Percentiles rank a stretch among this genome's conserved stretches.
These are phyloP conservation scores for Eupelmus urozonus DNA, from an alignment of 2,888 invertebrate genomes.

Conservation along the genomic window DNA sequence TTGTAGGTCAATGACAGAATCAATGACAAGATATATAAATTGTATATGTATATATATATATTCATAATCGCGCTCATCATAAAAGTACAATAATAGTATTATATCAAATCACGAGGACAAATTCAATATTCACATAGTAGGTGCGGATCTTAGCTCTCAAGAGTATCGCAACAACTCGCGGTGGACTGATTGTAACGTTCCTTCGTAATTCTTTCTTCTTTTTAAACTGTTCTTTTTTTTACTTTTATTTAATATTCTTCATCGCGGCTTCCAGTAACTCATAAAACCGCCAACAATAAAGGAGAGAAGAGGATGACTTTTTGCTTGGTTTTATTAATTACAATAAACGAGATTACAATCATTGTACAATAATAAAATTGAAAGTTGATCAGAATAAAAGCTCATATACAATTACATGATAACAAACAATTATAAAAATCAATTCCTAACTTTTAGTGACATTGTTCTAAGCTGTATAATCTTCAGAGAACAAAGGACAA, in stretches of 20 bases:
- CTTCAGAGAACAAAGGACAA: too few species aligned
- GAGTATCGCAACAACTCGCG: constrained; percentile 63
- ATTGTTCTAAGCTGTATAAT: too few species aligned
- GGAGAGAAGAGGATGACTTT: neutral
- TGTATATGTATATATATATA: constrained; percentile 17
- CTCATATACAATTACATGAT: constrained; percentile 23
- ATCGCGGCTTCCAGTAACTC: constrained; percentile 3
- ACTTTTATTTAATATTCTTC: constrained; percentile 24
- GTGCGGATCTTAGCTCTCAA: constrained; percentile 69
- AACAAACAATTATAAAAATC: constrained; percentile 30
- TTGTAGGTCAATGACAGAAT: too few species aligned
- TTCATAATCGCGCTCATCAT: constrained; percentile 63
- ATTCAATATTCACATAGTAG: constrained; percentile 72
- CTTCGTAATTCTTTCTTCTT: constrained; percentile 2
- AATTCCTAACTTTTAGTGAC: neutral
- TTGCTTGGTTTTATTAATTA: neutral
- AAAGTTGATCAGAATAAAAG: constrained; percentile 24
- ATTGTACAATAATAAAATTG: constrained; percentile 18
- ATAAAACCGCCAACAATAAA: constrained; percentile 16
- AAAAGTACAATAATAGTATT: constrained; percentile 77
- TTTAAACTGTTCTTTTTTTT: too few species aligned
- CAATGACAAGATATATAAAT: neutral
- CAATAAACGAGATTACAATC: neutral
- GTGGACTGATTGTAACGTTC: constrained; percentile 40
- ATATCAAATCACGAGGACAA: constrained; percentile 76